Base-by-base conservation (phyloP, 1,140 invertebrate genomes). In the Metopolophium dirhodum region DNA sequence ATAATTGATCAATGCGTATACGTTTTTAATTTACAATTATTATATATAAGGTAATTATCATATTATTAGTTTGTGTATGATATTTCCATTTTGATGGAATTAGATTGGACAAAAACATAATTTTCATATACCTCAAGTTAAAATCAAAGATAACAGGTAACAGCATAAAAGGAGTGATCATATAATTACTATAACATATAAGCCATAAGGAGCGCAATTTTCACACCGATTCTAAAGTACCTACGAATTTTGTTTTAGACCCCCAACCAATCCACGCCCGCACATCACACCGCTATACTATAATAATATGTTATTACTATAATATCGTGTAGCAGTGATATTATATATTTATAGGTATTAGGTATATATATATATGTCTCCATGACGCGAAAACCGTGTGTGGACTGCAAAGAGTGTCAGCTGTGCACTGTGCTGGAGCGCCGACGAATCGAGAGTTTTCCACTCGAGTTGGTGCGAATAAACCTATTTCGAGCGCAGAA, bases 381-480 rank as follows among this genome's bases (percentile, higher is more conserved):
- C 61, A 9, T 68, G n/a, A 30, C 6, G 14, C 61, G n/a, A 30
- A 61, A 61, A 61, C 30, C 61, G n/a, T n/a, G 61, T n/a, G 0
- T n/a, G 30, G 61, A 6, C 30, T 1, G 61, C 18, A n/a, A 18
- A 68, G 4, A n/a, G 30, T 54, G 35, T 89, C 87, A 89, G 49
- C 87, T 89, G 49, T 88, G 30, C 30, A n/a, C 7, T 68, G 4
- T 83, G 20, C 35, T 23, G 37, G 37, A 85, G 22, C 11, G 41
- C 3, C 9, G 37, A 11, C 41, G 2, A 22, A 22, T n/a, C 0
- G 49, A 54, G 35, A 89, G 49, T 51, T 54, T 89, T 54, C 87
- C 87, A 30, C 22, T 89, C 57, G 88, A 89, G 22, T 57, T 57
- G 88, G 7, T 57, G 88, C 35, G 35, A 89, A 89, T 57, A 41